phyloP scores from a whole-genome alignment of 2,113 vertebrate species.

The Drymodes brunneopygia region DNA sequence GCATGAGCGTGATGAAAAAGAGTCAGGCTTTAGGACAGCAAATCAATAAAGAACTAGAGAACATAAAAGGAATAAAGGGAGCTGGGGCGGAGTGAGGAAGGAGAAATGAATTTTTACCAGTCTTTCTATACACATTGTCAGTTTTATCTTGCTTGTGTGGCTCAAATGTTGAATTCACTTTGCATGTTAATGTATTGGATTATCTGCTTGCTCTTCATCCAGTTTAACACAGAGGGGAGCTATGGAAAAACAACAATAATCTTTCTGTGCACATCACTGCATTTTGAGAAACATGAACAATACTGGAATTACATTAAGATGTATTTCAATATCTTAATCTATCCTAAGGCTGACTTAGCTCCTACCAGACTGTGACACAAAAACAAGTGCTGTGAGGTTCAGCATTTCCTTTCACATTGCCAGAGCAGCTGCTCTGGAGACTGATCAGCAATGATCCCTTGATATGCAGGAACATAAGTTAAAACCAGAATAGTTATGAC shows the following conservation, averaged over 20 bases:
- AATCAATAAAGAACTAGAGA: neutral
- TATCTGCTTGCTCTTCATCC: neutral
- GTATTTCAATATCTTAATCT: neutral
- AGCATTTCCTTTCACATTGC: neutral
- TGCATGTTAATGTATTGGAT: neutral
- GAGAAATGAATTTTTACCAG: neutral
- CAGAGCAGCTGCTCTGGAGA: neutral
- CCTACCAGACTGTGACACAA: neutral
- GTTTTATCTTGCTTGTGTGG: neutral
- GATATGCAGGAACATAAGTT: neutral
- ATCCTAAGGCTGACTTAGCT: neutral
- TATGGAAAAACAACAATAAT: neutral
- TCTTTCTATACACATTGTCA: neutral
- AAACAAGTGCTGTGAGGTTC: accelerated
- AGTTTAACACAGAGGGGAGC: neutral
- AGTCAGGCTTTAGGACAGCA: neutral
- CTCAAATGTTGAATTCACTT: neutral
- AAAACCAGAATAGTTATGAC: neutral
- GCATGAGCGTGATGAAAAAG: neutral
- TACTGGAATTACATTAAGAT: neutral
- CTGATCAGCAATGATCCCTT: neutral
- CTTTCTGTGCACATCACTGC: neutral
- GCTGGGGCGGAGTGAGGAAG: neutral
- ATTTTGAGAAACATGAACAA: neutral
- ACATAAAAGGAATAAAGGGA: neutral